Evolutionary conservation across 2,797 vertebrate genomes (phyloP), one percentile per base, ranked within the genome.

Genomic region (Lemur catta): DNA sequence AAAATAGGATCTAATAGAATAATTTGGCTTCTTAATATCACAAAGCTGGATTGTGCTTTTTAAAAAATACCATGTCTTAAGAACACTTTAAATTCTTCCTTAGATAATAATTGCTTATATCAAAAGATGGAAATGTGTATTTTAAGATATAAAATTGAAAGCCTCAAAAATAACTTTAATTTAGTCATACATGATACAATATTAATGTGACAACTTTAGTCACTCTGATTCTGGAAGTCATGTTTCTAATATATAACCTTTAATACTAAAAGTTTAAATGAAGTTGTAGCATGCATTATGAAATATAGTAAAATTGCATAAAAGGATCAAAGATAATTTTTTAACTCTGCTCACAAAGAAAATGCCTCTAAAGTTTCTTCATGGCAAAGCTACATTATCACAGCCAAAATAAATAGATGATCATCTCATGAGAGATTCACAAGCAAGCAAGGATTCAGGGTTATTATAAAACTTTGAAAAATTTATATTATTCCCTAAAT

Each of bases 231-330:
- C 41, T 92, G 63, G 41, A 28, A 96, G 71, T 65, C 38, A 93
- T 0, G 0, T 85, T 93, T 80, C 30, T 87, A 63, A 76, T 3
- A 0, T 65, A 50, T 55, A 85, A 11, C 1, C 48, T 95, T 75
- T 85, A 84, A 88, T 41, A 72, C 41, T 89, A n/a, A 87, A 61
- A 93, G 95, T 50, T 78, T 92, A 96, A 97, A 65, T 57, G 50
- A 48, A 82, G 78, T 35, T 75, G 76, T 84, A 74, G 15, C n/a
- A 7, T 74, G 59, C 12, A 85, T 97, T 93, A n/a, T 79, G 93
- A 96, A 65, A 38, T 38, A 17, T 65, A 95, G 43, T 92, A 89
- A 92, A 98, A 95, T 93, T 98, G n/a, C 72, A 97, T n/a, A 55
- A 57, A 76, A 69, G 96, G 71, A 93, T 93, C 38, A 81, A 20